Conservation (phyloP, 2,113 vertebrate species). For the Dasyornis broadbenti region DNA sequence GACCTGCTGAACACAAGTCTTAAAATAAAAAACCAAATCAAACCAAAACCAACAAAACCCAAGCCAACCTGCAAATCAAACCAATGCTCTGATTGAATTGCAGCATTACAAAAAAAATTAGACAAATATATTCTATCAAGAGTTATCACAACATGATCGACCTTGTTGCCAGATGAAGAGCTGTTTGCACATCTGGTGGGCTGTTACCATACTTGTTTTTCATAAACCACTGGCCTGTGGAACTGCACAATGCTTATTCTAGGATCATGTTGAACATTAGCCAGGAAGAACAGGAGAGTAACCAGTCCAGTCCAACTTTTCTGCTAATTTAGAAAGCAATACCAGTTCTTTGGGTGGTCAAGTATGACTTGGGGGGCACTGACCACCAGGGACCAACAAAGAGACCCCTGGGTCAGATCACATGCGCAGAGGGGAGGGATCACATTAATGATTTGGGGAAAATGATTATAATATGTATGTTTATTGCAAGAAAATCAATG, state of each 20-base stretch:
- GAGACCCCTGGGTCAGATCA: neutral
- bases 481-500: neutral
- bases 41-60: neutral
- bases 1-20: neutral
- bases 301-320: neutral
- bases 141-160: neutral
- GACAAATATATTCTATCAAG: neutral
- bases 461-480: neutral
- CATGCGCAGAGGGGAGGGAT: neutral
- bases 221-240: neutral
- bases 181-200: neutral
- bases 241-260: neutral
- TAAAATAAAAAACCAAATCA: neutral
- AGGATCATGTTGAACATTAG: neutral
- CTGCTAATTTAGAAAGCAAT: neutral
- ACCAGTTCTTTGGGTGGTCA: neutral
- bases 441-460: neutral
- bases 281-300: neutral
- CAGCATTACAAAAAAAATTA: neutral
- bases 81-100: neutral
- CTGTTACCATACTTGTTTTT: neutral
- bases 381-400: neutral
- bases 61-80: neutral
- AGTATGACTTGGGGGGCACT: neutral
- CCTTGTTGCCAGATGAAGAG: neutral